Evolutionary conservation across 1,140 invertebrate species (phyloP), one percentile per base, ranked within the genome.

Genomic region (Panagrolaimus sp.): DNA sequence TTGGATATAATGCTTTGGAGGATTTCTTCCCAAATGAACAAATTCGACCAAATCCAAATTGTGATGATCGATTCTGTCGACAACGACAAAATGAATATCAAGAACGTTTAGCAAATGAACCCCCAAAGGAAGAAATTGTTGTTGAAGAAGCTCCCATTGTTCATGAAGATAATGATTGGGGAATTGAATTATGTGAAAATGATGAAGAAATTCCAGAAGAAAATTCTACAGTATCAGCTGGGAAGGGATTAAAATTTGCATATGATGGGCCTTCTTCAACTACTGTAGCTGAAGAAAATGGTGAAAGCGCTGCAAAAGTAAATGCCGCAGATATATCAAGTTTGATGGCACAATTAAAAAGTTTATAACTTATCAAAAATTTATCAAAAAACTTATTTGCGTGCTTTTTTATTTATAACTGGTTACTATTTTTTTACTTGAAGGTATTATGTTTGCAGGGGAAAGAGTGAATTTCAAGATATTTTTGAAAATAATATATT

Each of bases 21-120:
- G 96, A 99, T 84, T 98, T 92, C 85, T 99, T 99, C 82, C 95
- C 96, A 0, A 90, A 88, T 12, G 94, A 97, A 91, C 87, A 85
- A 38, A 87, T 99, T 69, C 91, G 90, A 84, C 95, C 96, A 0
- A 99, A 98, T 87, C 88, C 90, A 26, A 87, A 88, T 71, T 99
- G 96, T 85, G 91, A 94, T 66, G 94, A 99, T 83, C 83, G 75
- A 0, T 87, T 88, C 80, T 99, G 96, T 83, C 79, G 85, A 55
- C 75, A 86, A 76, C 87, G 90, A 58, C 95, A 98, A 83, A 78
- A 85, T 75, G 90, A 92, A 80, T 90, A 86, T 78, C 65, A 65
- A 1, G 78, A 79, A 68, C 78, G 78, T 9, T 80, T 83, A 65
- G 65, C 45, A 65, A 77, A 78, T 43, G 70, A 69, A 12, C 44